Base-by-base conservation (phyloP, 2,113 vertebrate species). In the Melospiza melodia region DNA sequence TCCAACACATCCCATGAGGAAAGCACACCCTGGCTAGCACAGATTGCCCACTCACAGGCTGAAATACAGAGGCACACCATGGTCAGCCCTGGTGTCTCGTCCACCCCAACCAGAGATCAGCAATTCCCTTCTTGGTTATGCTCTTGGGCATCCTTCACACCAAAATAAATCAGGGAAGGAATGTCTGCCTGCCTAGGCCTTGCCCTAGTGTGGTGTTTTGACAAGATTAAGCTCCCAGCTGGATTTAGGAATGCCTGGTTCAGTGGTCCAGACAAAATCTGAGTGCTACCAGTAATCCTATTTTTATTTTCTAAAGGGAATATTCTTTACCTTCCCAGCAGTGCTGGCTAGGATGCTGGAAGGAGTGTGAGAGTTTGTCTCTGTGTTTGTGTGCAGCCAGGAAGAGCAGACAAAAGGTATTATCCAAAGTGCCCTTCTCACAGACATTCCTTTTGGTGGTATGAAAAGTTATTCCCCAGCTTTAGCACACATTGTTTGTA, bases 61-160 rank as follows among this genome's bases (percentile, higher is more conserved):
- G n/a, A 80, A 73, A 57, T 31, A n/a, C 15, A 59, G 44, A 39
- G 17, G 16, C 39, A 55, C 15, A 54, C 8, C 46, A 19, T 2
- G 23, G 25, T 35, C n/a, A 71, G 46, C 13, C 15, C 65, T 3
- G 0, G 10, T 19, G 5, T 33, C 31, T 12, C 3, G 1, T 15
- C 33, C 28, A 14, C 62, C n/a, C 28, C 28, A 58, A 35, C 5
- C 30, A 30, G 15, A 91, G 35, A 74, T 7, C 12, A 65, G 39
- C 27, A 57, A 13, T 22, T 65, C 27, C 43, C n/a, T 84, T 72
- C 49, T 27, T 48, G 44, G 15, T 72, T 71, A 72, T 46, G 37
- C 5, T 74, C 28, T 31, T 77, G 31, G 12, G 24, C 2, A 25
- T 44, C 33, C 31, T 73, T 57, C 49, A 76, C 39, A 76, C 6